Conservation (phyloP, 2,113 vertebrate genomes). For the Rafetus swinhoei region DNA sequence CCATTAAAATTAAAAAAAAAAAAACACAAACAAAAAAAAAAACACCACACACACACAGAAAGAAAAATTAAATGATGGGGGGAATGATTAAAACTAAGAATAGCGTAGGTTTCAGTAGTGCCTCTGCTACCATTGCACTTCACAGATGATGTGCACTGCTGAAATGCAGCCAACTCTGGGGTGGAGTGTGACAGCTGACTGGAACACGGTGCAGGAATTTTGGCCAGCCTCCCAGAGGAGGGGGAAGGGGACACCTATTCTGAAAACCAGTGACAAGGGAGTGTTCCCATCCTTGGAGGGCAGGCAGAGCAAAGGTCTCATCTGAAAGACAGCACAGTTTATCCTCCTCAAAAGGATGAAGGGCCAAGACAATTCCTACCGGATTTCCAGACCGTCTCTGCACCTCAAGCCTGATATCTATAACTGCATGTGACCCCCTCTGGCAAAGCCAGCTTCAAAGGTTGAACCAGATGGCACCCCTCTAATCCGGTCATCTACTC, state of each 20-base stretch:
- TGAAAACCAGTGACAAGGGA: neutral
- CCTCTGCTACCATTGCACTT: neutral
- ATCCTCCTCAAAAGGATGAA: neutral
- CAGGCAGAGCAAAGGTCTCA: neutral
- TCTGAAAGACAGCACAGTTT: neutral
- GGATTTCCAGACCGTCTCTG: accelerated
- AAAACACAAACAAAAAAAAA: neutral
- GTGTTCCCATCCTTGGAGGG: neutral
- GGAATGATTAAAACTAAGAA: neutral
- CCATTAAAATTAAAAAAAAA: too few relatives aligned
- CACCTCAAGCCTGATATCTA: neutral
- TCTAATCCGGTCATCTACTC: constrained; percentile 1
- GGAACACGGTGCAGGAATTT: neutral
- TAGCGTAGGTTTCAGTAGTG: neutral
- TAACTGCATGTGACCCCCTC: neutral
- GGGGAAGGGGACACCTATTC: neutral
- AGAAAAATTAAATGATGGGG: neutral
- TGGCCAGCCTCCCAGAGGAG: neutral
- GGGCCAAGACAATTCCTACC: neutral
- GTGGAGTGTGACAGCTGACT: neutral
- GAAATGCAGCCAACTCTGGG: neutral
- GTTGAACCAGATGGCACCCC: neutral
- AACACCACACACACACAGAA: neutral
- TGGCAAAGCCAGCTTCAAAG: neutral
- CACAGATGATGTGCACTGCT: neutral